phyloP scores from a whole-genome alignment of 2,888 invertebrate genomes.

The Scaptomyza parva region DNA sequence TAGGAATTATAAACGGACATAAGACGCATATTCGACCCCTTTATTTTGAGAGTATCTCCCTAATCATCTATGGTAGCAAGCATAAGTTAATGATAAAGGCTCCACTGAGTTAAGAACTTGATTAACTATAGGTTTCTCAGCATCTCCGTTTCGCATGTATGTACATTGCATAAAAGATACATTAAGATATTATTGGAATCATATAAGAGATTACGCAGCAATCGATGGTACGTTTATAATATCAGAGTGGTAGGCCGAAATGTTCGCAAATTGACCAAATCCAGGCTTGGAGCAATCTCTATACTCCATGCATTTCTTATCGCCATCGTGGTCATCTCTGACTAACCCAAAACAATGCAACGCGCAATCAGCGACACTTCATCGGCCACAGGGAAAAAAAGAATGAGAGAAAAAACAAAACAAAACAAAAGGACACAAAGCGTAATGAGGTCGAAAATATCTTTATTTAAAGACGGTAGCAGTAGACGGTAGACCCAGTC shows the following conservation, averaged over 20 bases:
- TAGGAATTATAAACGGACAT: too few species aligned
- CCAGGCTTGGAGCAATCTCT: slow-evolving; percentile 38
- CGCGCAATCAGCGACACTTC: slow-evolving; percentile 83
- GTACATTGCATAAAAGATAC: background rate
- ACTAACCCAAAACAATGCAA: slow-evolving; percentile 79
- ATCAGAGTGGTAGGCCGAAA: slow-evolving; percentile 33
- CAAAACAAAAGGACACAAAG: slow-evolving; percentile 75
- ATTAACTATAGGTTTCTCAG: background rate
- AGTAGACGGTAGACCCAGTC: slow-evolving; percentile 22
- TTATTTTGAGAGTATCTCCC: too few species aligned
- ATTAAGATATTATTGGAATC: slow-evolving; percentile 13
- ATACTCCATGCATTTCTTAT: slow-evolving; percentile 63
- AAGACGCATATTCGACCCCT: too few species aligned
- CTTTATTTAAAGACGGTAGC: slow-evolving; percentile 70
- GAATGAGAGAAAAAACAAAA: slow-evolving; percentile 11
- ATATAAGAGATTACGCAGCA: slow-evolving; percentile 1
- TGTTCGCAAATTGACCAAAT: slow-evolving; percentile 52
- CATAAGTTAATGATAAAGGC: background rate
- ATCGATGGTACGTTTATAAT: slow-evolving; percentile 49
- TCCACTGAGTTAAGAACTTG: background rate
- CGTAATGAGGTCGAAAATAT: slow-evolving; percentile 81
- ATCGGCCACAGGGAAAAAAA: slow-evolving; percentile 65
- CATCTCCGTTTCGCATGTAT: background rate
- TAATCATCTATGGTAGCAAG: too few species aligned
- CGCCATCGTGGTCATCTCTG: slow-evolving; percentile 65